These are phyloP conservation scores for Ennomos quercinarius DNA, from an alignment of 2,888 invertebrate genomes.

Conservation along the genomic window DNA sequence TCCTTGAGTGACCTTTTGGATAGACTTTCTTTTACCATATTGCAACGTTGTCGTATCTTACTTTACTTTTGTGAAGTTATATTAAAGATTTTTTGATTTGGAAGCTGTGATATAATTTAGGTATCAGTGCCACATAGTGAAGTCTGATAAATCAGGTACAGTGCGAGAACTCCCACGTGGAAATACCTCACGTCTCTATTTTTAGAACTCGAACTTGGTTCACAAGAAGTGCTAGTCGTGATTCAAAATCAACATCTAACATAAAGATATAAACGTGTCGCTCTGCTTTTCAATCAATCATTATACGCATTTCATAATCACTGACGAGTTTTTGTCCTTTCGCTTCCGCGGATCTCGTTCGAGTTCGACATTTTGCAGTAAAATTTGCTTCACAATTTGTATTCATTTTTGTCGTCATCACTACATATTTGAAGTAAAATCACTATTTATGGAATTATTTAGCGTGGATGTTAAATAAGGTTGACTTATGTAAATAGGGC, in stretches of 20 bases:
- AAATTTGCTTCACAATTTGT: constrained; percentile 11
- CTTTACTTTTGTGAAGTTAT: constrained; percentile 56
- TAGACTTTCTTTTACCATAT: constrained; percentile 82
- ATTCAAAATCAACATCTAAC: constrained; percentile 51
- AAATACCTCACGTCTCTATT: constrained; percentile 83
- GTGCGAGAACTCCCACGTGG: constrained; percentile 83
- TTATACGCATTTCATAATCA: background rate
- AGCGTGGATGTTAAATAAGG: too few species aligned
- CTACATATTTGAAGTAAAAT: constrained; percentile 14
- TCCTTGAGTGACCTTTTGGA: constrained; percentile 82
- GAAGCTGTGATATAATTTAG: constrained; percentile 73
- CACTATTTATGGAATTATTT: too few species aligned
- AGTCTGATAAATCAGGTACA: constrained; percentile 73
- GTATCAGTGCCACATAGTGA: constrained; percentile 67
- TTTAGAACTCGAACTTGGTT: constrained; percentile 79
- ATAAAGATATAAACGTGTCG: constrained; percentile 13
- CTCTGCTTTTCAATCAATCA: constrained; percentile 6
- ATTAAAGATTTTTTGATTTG: constrained; percentile 53
- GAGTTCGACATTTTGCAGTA: constrained; percentile 10
- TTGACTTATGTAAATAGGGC: too few species aligned
- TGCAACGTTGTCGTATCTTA: constrained; percentile 63
- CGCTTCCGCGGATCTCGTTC: constrained; percentile 15
- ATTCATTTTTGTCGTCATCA: constrained; percentile 22
- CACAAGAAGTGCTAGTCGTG: constrained; percentile 66
- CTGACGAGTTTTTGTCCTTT: background rate